Percentiles rank a stretch among this genome's conserved stretches.
Evolutionary conservation across 2,797 vertebrate species (phyloP).

Genomic region (Myotis vivesi): DNA sequence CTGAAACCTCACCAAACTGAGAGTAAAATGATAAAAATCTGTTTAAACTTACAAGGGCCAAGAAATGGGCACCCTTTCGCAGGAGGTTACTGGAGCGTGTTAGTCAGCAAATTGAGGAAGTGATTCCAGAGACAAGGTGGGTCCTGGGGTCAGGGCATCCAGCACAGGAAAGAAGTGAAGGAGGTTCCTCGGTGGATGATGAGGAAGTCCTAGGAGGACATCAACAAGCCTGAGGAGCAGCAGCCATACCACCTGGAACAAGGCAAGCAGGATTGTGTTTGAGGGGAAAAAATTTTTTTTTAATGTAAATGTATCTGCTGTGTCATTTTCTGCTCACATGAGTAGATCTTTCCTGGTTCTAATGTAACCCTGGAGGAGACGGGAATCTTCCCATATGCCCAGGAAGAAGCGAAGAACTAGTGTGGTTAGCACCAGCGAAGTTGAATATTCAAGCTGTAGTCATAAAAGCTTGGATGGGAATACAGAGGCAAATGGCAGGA

Average conservation of each 20-base stretch:
- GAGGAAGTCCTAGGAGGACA: neutral
- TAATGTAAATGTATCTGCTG: neutral
- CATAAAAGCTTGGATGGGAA: neutral
- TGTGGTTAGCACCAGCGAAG: neutral
- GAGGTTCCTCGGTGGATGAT: neutral
- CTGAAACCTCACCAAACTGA: slow-evolving; percentile 1
- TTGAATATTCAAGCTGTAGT: neutral
- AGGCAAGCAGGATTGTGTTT: neutral
- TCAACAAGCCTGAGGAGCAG: neutral
- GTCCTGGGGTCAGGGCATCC: neutral
- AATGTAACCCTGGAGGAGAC: neutral
- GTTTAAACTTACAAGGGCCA: neutral
- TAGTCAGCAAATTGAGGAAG: neutral
- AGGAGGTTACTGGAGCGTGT: neutral
- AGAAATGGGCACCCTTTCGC: neutral
- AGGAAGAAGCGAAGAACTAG: neutral
- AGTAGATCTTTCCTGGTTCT: neutral
- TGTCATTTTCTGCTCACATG: neutral
- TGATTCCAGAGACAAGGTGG: neutral
- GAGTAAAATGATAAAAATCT: neutral
- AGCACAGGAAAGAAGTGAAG: neutral
- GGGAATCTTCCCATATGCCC: neutral
- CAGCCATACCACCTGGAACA: neutral
- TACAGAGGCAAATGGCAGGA: neutral
- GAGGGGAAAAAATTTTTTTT: neutral